Conservation (phyloP, 2,888 invertebrate species). For the Leptinotarsa peninsularis region DNA sequence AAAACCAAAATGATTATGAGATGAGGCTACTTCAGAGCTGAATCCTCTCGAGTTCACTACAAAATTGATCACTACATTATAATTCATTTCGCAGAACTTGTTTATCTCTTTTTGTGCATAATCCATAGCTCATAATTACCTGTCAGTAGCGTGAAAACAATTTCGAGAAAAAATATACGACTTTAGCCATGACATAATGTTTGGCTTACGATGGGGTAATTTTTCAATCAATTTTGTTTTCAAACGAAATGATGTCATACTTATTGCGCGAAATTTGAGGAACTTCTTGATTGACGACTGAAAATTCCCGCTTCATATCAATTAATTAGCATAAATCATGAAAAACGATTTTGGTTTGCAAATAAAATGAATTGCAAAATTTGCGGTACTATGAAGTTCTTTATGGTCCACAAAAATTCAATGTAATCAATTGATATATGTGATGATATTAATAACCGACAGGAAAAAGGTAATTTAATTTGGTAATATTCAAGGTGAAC, state of each 20-base stretch:
- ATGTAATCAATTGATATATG: neutral
- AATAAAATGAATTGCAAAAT: too few species aligned
- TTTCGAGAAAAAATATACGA: slow-evolving; percentile 10
- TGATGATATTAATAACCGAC: neutral
- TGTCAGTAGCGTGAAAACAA: slow-evolving; percentile 10
- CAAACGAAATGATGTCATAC: slow-evolving; percentile 15
- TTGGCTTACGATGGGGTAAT: slow-evolving; percentile 11
- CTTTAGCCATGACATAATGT: slow-evolving; percentile 10
- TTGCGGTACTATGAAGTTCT: neutral
- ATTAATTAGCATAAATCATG: neutral
- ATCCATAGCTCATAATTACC: slow-evolving; percentile 12
- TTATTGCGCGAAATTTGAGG: slow-evolving; percentile 12
- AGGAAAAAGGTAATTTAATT: slow-evolving; percentile 10
- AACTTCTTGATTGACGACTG: neutral
- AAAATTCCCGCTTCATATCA: neutral
- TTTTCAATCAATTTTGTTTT: slow-evolving; percentile 4
- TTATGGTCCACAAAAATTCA: neutral
- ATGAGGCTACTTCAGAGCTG: neutral
- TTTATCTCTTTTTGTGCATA: neutral
- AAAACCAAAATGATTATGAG: neutral
- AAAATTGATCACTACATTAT: neutral
- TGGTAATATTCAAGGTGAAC: neutral
- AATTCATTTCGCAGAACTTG: slow-evolving; percentile 13
- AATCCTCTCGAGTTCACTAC: neutral
- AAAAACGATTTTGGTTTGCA: neutral